A percentile compares a stretch with the other conserved stretches of the same genome.
Conservation (phyloP, 2,113 vertebrate genomes). For the Xenopus tropicalis region UCB_Xtro_10.0 CM004450.2:118164501-118165000, state of each 20-base stretch:
- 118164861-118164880: not conserved
- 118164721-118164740: not conserved
- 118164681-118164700: not conserved
- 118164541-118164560: not conserved
- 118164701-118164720: constrained; percentile 9
- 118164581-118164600: no score
- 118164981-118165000: no score
- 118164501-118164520: not conserved
- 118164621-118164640: constrained; percentile 5
- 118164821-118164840: constrained; percentile 1
- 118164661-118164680: not conserved
- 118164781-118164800: not conserved
- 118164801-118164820: constrained; percentile 15
- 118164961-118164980: no score
- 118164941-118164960: no score
- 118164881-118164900: not conserved
- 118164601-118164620: no score
- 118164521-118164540: not conserved
- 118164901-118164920: not conserved
- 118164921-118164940: not conserved
- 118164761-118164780: not conserved
- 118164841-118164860: not conserved
- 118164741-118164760: no score
- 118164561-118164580: no score
- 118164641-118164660: not conserved